These are phyloP conservation scores for Pheosia gnoma DNA, from an alignment of 2,888 invertebrate species.

Conservation along the genomic window DNA sequence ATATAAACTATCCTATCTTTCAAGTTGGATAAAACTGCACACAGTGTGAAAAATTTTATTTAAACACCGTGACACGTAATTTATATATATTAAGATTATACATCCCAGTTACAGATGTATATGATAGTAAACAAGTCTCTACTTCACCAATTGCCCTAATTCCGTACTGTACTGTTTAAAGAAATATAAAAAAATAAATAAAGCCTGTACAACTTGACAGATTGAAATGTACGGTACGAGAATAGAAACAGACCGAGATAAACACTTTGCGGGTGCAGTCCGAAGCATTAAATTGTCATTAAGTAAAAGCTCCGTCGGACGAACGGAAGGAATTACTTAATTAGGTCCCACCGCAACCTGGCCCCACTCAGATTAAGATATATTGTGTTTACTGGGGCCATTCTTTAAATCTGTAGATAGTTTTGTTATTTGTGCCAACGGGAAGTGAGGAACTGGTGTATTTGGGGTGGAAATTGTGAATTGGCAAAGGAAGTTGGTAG, in stretches of 20 bases:
- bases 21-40: too few relatives aligned
- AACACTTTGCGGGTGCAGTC: constrained; percentile 52
- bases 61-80: too few relatives aligned
- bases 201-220: not conserved
- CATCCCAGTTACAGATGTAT: too few relatives aligned
- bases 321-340: constrained; percentile 70
- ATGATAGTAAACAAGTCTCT: too few relatives aligned
- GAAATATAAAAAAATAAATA: too few relatives aligned
- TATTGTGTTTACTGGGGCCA: constrained; percentile 52
- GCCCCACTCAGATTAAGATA: constrained; percentile 57
- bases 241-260: constrained; percentile 27
- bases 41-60: too few relatives aligned
- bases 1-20: too few relatives aligned
- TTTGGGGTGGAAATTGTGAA: not conserved
- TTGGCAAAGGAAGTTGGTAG: too few relatives aligned
- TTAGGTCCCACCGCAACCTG: constrained; percentile 56
- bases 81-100: too few relatives aligned
- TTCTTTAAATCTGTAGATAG: constrained; percentile 41
- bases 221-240: not conserved
- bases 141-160: too few relatives aligned
- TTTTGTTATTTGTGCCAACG: not conserved
- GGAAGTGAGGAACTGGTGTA: not conserved
- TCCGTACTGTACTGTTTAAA: too few relatives aligned
- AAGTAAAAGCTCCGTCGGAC: constrained; percentile 65
- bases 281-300: constrained; percentile 78